Base-by-base conservation (phyloP, 1,140 invertebrate species). In the Anthonomus grandis region DNA sequence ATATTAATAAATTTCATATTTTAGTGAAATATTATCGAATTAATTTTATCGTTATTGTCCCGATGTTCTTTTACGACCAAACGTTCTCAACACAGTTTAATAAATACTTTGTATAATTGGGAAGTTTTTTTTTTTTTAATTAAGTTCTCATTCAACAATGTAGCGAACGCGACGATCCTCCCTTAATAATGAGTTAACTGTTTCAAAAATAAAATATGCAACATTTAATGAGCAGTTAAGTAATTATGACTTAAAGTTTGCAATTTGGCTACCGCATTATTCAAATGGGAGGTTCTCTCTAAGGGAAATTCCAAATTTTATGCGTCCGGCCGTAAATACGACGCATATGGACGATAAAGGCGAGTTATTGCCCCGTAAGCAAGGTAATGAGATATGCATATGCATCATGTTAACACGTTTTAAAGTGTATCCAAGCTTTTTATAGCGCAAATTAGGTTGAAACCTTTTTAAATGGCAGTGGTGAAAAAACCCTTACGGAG, bases 1-100 rank as follows among this genome's bases (percentile, higher is more conserved):
- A 59, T 53, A 37, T 47, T 53, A 52, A 52, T 51, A 52, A 45
- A 46, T 52, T 19, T 51, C 49, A 42, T 53, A 59, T 53, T 59
- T 52, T 41, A 25, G 31, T 59, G 34, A 59, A 59, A 53, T 59
- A 59, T 59, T 31, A 17, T 44, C 25, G 36, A 52, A 53, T 59
- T 59, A 53, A 59, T 59, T 59, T 53, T 36, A 49, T 49, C 18
- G 8, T 49, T 49, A 49, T 49, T 49, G 19, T n/a, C 22, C 46
- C 13, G 27, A 49, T 15, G 23, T 10, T 17, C 13, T 49, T 49
- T 49, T 36, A 36, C 37, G n/a, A n/a, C n/a, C n/a, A n/a, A n/a
- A n/a, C n/a, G n/a, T n/a, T n/a, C n/a, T n/a, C n/a, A n/a, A n/a
- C n/a, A n/a, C n/a, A n/a, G n/a, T n/a, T n/a, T n/a, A n/a, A n/a